A percentile compares a stretch with the other conserved stretches of the same genome.
These are phyloP conservation scores for Urocynchramus pylzowi DNA, from an alignment of 2,113 vertebrate genomes.

Conservation along the genomic window DNA sequence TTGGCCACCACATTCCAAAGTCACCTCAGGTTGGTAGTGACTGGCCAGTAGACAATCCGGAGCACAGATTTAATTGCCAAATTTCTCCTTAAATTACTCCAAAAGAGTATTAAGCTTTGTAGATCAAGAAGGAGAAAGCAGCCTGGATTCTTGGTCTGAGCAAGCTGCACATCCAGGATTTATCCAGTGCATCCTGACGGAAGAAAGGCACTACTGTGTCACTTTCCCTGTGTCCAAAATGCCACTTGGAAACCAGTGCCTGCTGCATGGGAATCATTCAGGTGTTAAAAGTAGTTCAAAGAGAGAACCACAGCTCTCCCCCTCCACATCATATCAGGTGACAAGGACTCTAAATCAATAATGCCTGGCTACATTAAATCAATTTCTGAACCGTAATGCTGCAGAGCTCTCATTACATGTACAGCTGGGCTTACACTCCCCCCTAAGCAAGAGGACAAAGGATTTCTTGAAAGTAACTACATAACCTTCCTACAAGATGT, in stretches of 20 bases:
- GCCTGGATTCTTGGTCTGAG: neutral
- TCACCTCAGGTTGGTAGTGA: neutral
- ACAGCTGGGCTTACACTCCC: neutral
- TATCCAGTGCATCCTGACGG: neutral
- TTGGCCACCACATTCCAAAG: neutral
- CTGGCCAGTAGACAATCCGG: neutral
- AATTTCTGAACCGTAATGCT: neutral
- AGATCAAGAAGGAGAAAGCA: neutral
- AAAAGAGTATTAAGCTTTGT: neutral
- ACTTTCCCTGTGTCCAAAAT: neutral
- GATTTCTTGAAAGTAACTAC: neutral
- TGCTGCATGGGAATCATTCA: neutral
- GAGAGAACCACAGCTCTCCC: neutral
- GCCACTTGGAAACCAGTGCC: neutral
- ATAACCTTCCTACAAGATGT: neutral
- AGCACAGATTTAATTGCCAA: neutral
- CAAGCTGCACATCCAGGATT: neutral
- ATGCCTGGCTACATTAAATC: neutral
- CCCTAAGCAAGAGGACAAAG: neutral
- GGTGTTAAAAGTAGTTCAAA: neutral
- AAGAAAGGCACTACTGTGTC: neutral
- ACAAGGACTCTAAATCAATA: neutral
- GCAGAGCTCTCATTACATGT: neutral
- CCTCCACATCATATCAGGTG: fast-evolving
- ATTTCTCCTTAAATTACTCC: neutral